phyloP scores from a whole-genome alignment of 2,888 invertebrate species.

The Drosophila merina region DNA sequence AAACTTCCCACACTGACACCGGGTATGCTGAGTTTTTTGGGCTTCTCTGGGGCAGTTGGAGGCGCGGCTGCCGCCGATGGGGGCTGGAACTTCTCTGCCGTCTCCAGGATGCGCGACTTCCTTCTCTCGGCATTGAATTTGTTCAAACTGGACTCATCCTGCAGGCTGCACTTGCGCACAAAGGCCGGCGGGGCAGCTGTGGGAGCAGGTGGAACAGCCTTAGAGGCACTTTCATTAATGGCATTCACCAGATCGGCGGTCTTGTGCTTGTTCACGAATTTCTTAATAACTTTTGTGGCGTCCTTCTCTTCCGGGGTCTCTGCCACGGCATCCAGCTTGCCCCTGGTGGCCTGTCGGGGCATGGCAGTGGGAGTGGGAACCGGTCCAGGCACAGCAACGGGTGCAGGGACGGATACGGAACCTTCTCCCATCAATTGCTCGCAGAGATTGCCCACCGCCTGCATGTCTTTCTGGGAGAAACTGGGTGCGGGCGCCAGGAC shows the following conservation, averaged over 20 bases:
- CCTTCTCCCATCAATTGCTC: constrained; percentile 78
- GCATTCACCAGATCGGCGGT: constrained; percentile 83
- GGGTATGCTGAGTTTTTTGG: constrained; percentile 92
- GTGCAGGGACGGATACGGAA: background rate
- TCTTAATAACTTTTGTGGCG: constrained; percentile 83
- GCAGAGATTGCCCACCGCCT: constrained; percentile 79
- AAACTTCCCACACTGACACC: constrained; percentile 93
- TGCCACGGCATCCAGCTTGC: constrained; percentile 77
- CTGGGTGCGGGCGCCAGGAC: constrained; percentile 52
- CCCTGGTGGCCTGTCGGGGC: constrained; percentile 67
- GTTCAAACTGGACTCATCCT: constrained; percentile 80
- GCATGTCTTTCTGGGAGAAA: constrained; percentile 78
- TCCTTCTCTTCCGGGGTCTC: constrained; percentile 82
- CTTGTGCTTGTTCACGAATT: constrained; percentile 84
- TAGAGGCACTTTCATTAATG: constrained; percentile 71
- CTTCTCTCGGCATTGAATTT: constrained; percentile 86
- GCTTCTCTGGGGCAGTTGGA: constrained; percentile 85
- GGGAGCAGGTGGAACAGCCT: constrained; percentile 16
- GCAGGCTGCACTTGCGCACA: constrained; percentile 83
- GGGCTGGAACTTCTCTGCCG: constrained; percentile 89
- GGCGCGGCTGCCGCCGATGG: constrained; percentile 74
- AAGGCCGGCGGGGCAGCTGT: constrained; percentile 50
- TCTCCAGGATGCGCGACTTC: constrained; percentile 88
- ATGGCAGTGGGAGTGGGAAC: constrained; percentile 25
- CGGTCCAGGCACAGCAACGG: constrained; percentile 10